Percentiles rank a stretch among this genome's conserved stretches.
These are phyloP conservation scores for Tetrax tetrax DNA, from an alignment of 2,113 vertebrate genomes.

Conservation along the genomic window DNA sequence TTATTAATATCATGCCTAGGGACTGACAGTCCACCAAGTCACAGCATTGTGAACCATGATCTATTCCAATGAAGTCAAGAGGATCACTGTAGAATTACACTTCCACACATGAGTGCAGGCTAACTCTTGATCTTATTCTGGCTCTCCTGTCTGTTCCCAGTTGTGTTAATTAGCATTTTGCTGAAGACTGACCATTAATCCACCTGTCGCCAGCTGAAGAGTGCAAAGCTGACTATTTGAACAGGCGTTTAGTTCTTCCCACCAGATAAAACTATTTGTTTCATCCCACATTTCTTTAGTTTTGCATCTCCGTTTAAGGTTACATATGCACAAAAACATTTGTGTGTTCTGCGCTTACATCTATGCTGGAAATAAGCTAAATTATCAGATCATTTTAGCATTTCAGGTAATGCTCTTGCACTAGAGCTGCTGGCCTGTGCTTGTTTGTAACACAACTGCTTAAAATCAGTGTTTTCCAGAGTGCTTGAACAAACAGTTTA, in stretches of 20 bases:
- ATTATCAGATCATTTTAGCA: not conserved
- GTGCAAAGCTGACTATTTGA: not conserved
- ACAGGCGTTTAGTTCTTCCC: not conserved
- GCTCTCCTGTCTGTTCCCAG: not conserved
- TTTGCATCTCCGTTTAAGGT: not conserved
- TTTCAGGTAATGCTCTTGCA: not conserved
- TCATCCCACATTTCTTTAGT: not conserved
- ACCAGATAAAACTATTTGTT: not conserved
- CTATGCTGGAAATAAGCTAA: not conserved
- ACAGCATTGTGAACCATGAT: not conserved
- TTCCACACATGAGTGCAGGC: not conserved
- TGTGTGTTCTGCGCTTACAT: accelerated
- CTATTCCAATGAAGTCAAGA: not conserved
- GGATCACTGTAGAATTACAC: not conserved
- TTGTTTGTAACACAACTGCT: not conserved
- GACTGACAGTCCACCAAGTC: not conserved
- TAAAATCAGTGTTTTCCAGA: not conserved
- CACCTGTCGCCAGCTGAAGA: not conserved
- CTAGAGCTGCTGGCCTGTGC: not conserved
- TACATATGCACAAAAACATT: not conserved
- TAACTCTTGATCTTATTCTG: not conserved
- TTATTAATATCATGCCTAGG: not conserved
- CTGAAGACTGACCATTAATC: not conserved
- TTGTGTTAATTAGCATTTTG: not conserved
- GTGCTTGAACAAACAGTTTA: not conserved